These are phyloP conservation scores for Lutjanus argentimaculatus DNA, from an alignment of 2,797 vertebrate genomes.

Conservation along the genomic window DNA sequence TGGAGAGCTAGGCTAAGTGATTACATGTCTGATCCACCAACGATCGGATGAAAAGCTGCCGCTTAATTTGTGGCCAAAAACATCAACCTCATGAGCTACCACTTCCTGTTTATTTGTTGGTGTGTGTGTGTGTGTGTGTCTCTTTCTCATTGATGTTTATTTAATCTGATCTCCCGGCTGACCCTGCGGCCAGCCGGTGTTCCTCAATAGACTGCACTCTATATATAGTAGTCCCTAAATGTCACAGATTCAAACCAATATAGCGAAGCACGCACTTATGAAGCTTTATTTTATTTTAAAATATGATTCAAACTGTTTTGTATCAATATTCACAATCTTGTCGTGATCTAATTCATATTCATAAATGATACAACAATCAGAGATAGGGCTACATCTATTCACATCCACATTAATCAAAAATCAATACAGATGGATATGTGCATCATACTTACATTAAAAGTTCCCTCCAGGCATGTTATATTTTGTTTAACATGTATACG, in stretches of 20 bases:
- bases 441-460: background rate
- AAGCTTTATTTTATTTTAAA: conserved; percentile 20
- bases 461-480: too few species aligned
- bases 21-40: conserved; percentile 59
- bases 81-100: conserved; percentile 47
- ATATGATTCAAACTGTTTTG: background rate
- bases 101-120: conserved; percentile 35
- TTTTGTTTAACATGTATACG: too few species aligned
- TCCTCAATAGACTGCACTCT: conserved; percentile 59
- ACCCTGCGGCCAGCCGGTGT: conserved; percentile 48
- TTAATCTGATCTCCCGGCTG: conserved; percentile 64
- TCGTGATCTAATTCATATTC: background rate
- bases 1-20: conserved; percentile 55
- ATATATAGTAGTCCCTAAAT: conserved; percentile 67
- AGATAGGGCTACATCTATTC: background rate
- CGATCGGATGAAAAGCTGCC: conserved; percentile 51
- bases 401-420: background rate
- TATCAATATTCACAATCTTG: conserved; percentile 7
- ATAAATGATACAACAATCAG: background rate
- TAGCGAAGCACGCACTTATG: conserved; percentile 1
- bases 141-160: conserved; percentile 66
- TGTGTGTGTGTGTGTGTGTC: conserved; percentile 3
- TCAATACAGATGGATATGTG: background rate
- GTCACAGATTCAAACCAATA: conserved; percentile 55
- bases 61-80: conserved; percentile 65